Evolutionary conservation across 2,888 invertebrate species (phyloP).

Genomic region (Cheilosia pagana): DNA sequence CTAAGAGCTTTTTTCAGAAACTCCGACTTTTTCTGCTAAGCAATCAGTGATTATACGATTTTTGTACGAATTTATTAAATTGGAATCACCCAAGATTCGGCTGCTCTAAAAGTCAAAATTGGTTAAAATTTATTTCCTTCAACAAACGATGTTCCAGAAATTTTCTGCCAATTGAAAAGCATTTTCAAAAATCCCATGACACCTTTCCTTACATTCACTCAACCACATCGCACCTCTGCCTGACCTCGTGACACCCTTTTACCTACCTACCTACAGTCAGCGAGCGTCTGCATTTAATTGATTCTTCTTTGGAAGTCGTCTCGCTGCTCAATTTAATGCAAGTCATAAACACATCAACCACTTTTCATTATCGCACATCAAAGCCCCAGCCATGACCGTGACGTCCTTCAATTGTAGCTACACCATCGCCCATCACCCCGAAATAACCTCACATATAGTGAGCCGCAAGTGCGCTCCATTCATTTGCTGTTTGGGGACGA

Average conservation of each 20-base stretch:
- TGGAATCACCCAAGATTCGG: no score
- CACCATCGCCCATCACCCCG: conserved; percentile 38
- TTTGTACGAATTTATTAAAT: no score
- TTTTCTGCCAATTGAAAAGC: not conserved
- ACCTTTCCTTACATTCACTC: not conserved
- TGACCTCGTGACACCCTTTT: conserved; percentile 30
- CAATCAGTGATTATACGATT: no score
- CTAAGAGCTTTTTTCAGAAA: no score
- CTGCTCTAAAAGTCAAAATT: no score
- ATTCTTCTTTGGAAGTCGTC: conserved; percentile 27
- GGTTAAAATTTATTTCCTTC: no score
- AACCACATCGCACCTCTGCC: not conserved
- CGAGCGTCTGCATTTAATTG: conserved; percentile 38
- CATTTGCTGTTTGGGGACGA: conserved; percentile 38
- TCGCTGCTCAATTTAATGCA: conserved; percentile 53
- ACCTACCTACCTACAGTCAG: not conserved
- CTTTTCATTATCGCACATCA: conserved; percentile 68
- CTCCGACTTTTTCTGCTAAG: no score
- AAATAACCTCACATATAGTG: conserved; percentile 63
- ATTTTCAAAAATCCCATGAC: not conserved
- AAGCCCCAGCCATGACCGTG: conserved; percentile 61
- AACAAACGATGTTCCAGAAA: no score
- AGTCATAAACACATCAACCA: conserved; percentile 69
- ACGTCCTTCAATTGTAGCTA: conserved; percentile 66
- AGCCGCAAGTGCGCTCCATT: conserved; percentile 57